Evolutionary conservation across 2,797 vertebrate genomes (phyloP), one percentile per base, ranked within the genome.

Genomic region (Darevskia nairensis): DNA sequence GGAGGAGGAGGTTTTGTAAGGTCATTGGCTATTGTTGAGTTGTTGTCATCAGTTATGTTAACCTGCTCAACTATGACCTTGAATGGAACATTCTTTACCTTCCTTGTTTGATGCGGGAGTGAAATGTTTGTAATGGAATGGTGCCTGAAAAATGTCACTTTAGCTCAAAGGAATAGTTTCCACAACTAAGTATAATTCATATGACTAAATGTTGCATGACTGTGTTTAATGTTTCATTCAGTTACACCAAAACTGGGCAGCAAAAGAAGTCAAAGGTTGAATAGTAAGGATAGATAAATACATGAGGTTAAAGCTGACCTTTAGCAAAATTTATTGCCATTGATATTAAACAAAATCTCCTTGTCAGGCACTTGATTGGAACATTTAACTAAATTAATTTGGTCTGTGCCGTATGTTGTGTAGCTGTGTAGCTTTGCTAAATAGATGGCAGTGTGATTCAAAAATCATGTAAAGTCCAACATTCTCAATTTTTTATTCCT

Each of bases 341-440:
- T 81, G 46, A 80, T 85, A 35, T 59, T 39, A 80, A 89, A 82
- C 88, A 92, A 93, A 90, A 89, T 92, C 87, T 89, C 89, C 89
- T 71, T 94, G 94, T 95, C 91, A 92, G 94, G 95, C 89, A 94
- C 84, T 92, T 95, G 94, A 93, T 95, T 92, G 92, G 95, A 95
- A 95, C 89, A 90, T 91, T 92, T 93, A 94, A 93, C 89, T 93
- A 89, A 92, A 93, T 95, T 94, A 19, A 91, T 94, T 93, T 88
- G 80, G 89, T 17, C 87, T 90, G 25, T 80, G 78, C 82, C 82
- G 88, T 89, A 55, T 94, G 91, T 89, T 95, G 32, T 39, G 32
- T 92, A 93, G 89, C 93, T 94, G 92, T 94, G 93, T 90, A 95
- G 91, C 93, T 96, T 96, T 94, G 95, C 95, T 96, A 94, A 96